These are phyloP conservation scores for Oxyruncus cristatus DNA, from an alignment of 2,113 vertebrate species.

Conservation along the genomic window DNA sequence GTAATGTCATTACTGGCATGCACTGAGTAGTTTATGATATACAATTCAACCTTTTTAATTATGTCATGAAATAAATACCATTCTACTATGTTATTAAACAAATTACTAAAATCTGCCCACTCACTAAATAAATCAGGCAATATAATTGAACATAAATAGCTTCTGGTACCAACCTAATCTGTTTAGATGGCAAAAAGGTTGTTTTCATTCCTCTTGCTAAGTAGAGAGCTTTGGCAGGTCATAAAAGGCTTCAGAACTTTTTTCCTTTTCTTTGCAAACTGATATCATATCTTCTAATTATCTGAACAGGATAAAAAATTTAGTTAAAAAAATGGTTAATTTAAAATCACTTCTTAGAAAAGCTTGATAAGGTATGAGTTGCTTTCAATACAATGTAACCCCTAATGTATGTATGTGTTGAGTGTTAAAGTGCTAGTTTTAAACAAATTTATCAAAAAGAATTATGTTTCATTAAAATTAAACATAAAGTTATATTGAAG, in stretches of 20 bases:
- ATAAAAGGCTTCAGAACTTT: neutral
- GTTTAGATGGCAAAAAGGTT: neutral
- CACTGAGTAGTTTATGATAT: neutral
- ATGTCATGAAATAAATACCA: neutral
- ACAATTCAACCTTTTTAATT: conserved; percentile 17
- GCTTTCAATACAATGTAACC: neutral
- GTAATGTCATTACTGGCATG: neutral
- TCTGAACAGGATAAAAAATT: neutral
- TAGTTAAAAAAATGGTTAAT: neutral
- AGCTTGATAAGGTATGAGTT: neutral
- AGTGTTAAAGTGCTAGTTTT: neutral
- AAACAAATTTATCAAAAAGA: neutral
- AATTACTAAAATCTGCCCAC: conserved; percentile 4
- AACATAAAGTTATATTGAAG: neutral
- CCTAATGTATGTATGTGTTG: neutral
- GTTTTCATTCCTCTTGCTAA: neutral
- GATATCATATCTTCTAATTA: neutral
- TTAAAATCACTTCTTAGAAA: neutral
- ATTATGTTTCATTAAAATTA: neutral
- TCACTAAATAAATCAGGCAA: neutral
- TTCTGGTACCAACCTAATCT: neutral
- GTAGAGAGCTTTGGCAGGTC: neutral
- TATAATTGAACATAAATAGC: conserved; percentile 14
- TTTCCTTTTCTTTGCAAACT: neutral
- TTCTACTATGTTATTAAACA: conserved; percentile 14